phyloP scores from a whole-genome alignment of 2,888 invertebrate genomes.

The Actias luna region DNA sequence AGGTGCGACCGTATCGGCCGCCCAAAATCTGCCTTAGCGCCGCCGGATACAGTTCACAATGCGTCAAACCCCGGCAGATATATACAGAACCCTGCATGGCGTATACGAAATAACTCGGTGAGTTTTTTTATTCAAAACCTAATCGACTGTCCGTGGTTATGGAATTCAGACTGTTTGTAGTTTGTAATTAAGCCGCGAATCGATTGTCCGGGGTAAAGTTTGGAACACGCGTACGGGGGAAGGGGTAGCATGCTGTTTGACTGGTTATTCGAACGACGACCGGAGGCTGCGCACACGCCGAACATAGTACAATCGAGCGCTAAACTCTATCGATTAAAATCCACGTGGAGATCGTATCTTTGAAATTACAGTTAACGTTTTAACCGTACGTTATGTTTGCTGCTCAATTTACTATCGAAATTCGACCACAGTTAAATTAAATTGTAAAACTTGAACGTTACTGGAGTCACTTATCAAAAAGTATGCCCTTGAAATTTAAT shows the following conservation, averaged over 20 bases:
- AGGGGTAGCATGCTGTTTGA: slow-evolving; percentile 70
- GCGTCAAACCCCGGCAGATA: slow-evolving; percentile 56
- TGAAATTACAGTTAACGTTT: slow-evolving; percentile 40
- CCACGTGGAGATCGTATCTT: slow-evolving; percentile 55
- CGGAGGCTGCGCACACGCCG: slow-evolving; percentile 76
- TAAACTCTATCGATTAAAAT: slow-evolving; percentile 55
- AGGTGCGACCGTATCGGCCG: slow-evolving; percentile 55
- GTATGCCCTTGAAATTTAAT: too few species aligned
- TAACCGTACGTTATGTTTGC: slow-evolving; percentile 21
- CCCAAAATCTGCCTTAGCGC: slow-evolving; percentile 48
- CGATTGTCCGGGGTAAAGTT: slow-evolving; percentile 45
- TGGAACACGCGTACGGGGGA: slow-evolving; percentile 56
- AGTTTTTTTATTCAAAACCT: slow-evolving; percentile 34
- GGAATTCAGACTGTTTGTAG: neutral
- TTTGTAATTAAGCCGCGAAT: slow-evolving; percentile 23
- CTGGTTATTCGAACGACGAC: slow-evolving; percentile 80
- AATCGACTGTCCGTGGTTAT: slow-evolving; percentile 26
- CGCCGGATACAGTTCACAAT: slow-evolving; percentile 51
- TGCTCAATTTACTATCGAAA: too few species aligned
- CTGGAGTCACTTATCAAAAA: too few species aligned
- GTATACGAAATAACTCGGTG: slow-evolving; percentile 71
- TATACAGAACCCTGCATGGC: slow-evolving; percentile 72
- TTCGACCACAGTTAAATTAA: too few species aligned
- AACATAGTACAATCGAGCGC: slow-evolving; percentile 54
- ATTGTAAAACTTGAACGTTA: too few species aligned